These are phyloP conservation scores for Parotia lawesii DNA, from an alignment of 2,113 vertebrate genomes.

Conservation along the genomic window DNA sequence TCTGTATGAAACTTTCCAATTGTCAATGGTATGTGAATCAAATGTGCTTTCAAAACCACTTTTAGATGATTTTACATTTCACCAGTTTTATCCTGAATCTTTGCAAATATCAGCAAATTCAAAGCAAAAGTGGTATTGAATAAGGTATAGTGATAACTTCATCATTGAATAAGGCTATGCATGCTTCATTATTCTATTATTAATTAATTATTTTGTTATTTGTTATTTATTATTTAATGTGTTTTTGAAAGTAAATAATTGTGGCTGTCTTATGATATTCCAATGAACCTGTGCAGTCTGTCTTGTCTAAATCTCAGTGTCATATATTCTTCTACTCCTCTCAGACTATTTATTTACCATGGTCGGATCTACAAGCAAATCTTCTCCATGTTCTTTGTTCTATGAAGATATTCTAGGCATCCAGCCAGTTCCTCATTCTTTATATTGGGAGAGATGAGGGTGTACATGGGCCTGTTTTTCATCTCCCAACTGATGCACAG, in stretches of 20 bases:
- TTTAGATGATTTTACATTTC: not conserved
- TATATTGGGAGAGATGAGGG: not conserved
- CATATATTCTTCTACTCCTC: not conserved
- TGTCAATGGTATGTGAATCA: not conserved
- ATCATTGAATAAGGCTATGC: not conserved
- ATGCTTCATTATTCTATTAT: not conserved
- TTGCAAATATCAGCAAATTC: not conserved
- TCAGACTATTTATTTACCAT: not conserved
- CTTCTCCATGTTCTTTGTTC: not conserved
- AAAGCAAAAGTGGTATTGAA: not conserved
- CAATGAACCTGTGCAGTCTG: not conserved
- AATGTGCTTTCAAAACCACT: not conserved
- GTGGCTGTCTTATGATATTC: not conserved
- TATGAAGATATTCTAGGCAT: not conserved
- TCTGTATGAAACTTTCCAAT: not conserved
- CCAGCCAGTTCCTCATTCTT: not conserved
- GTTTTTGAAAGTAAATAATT: not conserved
- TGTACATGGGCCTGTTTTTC: not conserved
- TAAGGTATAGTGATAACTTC: not conserved
- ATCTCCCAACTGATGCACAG: not conserved
- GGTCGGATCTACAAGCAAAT: not conserved
- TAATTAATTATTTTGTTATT: not conserved
- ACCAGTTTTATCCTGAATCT: not conserved
- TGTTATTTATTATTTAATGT: not conserved
- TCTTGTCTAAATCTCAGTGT: not conserved